Conservation (phyloP, 2,888 invertebrate species). For the Anthophora plumipes region DNA sequence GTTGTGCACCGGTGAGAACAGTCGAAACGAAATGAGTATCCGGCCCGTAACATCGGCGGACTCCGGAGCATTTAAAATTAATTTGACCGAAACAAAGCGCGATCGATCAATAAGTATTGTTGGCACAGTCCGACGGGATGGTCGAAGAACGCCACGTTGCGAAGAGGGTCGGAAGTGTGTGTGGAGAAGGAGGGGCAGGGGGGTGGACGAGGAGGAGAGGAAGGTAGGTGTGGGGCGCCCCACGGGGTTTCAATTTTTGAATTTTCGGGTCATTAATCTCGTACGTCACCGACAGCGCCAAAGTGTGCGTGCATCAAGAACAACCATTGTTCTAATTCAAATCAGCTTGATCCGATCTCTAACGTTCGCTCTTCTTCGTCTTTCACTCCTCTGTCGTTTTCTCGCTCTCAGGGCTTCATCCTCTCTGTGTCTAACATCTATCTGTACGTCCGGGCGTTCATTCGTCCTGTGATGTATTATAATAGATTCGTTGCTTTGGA, state of each 20-base stretch:
- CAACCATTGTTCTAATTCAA: slow-evolving; percentile 79
- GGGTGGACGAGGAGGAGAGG: slow-evolving; percentile 20
- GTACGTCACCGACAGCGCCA: slow-evolving; percentile 73
- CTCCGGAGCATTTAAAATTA: slow-evolving; percentile 74
- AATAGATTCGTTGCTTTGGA: slow-evolving; percentile 72
- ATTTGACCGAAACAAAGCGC: slow-evolving; percentile 76
- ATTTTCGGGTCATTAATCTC: slow-evolving; percentile 80
- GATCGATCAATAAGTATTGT: slow-evolving; percentile 77
- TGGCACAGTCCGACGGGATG: slow-evolving; percentile 70
- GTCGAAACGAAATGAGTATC: slow-evolving; percentile 66
- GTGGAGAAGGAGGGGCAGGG: slow-evolving; percentile 27
- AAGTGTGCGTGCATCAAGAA: slow-evolving; percentile 68
- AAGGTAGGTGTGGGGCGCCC: slow-evolving; percentile 75
- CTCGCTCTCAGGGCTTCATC: slow-evolving; percentile 20
- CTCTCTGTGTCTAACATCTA: slow-evolving; percentile 42
- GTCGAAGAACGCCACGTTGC: slow-evolving; percentile 57
- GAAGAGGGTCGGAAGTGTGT: slow-evolving; percentile 34
- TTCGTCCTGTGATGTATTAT: slow-evolving; percentile 69
- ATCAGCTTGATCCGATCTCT: slow-evolving; percentile 73
- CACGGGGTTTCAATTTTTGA: slow-evolving; percentile 78
- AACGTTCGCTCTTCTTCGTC: slow-evolving; percentile 59
- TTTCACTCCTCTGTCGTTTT: not conserved
- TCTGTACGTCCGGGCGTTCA: slow-evolving; percentile 58
- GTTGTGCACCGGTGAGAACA: slow-evolving; percentile 67
- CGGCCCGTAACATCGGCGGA: slow-evolving; percentile 64